Evolutionary conservation across 2,113 vertebrate genomes (phyloP).

Genomic region (Agapornis roseicollis): DNA sequence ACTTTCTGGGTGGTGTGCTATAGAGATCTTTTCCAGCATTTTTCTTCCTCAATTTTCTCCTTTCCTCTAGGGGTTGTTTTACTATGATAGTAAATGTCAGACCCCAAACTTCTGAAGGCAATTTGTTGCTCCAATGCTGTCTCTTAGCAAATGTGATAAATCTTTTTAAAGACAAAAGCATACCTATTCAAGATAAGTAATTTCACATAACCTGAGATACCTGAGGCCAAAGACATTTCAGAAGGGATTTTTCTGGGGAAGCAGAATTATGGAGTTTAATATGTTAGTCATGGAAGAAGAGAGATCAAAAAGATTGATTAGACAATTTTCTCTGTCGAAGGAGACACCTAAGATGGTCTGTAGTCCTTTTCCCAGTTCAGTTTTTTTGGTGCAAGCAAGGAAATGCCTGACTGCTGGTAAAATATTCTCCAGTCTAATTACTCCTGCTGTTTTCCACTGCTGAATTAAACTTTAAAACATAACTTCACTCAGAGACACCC

Average conservation of each 20-base stretch:
- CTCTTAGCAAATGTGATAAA: neutral
- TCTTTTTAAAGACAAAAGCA: neutral
- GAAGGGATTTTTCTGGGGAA: neutral
- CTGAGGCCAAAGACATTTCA: neutral
- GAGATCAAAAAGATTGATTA: slow-evolving; percentile 7
- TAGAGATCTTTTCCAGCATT: neutral
- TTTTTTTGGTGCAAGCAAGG: neutral
- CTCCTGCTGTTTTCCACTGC: neutral
- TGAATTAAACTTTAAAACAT: neutral
- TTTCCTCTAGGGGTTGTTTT: neutral
- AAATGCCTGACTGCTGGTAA: neutral
- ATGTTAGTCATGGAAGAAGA: neutral
- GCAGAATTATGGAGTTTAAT: neutral
- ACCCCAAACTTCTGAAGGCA: neutral
- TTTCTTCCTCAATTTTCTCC: neutral
- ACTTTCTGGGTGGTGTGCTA: neutral
- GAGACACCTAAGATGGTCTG: neutral
- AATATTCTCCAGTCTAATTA: neutral
- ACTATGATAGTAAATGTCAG: neutral
- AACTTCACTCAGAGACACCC: neutral
- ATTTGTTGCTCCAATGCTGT: neutral
- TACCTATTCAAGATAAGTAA: neutral
- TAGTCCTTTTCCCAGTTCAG: neutral
- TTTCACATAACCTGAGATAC: neutral
- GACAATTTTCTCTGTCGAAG: neutral